Base-by-base conservation (phyloP, 2,113 vertebrate species). In the Nicator chloris region DNA sequence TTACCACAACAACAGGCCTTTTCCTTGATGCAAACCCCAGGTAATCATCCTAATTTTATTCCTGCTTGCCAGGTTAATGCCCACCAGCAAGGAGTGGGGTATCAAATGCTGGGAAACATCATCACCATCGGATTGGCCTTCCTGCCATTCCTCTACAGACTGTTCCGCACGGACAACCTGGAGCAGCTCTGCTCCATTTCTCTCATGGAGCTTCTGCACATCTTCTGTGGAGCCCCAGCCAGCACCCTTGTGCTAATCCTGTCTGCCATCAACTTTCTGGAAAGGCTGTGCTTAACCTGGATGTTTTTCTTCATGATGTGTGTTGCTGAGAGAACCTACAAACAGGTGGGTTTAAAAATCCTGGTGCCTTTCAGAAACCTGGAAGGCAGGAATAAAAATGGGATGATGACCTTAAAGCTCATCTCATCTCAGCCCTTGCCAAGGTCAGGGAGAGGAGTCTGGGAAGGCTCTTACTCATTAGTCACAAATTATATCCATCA, bases 261-360 rank as follows among this genome's bases (percentile, higher is more conserved):
- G 90, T 98, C 98, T 95, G 57, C 97, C 15, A 99, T 99, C 98
- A 99, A 98, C 51, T 98, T 98, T 16, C 93, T 99, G 77, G 99
- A 99, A 63, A 98, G 99, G 68, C 95, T 99, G 42, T 99, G 98
- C 97, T 98, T 99, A 78, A 98, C 98, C 3, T 99, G 99, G 93
- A 98, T 99, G 93, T 99, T 99, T 93, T 99, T 99, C 97, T 99
- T 99, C 97, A 99, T 99, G 98, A 99, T 99, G 98, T 99, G 99
- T 91, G 99, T 99, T 88, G 99, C 99, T 14, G 99, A 99, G 97
- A 98, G 99, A 88, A 99, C 99, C 0, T 99, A 99, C 89, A 99
- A 99, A 64, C 99, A 99, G 99, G 99, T 99, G 13, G 51, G 98
- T 97, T 37, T 45, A 15, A 18, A 21, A 1, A 12, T 21, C 0